Evolutionary conservation across 1,140 invertebrate genomes (phyloP), one percentile per base, ranked within the genome.

Genomic region (Tachypleus tridentatus): DNA sequence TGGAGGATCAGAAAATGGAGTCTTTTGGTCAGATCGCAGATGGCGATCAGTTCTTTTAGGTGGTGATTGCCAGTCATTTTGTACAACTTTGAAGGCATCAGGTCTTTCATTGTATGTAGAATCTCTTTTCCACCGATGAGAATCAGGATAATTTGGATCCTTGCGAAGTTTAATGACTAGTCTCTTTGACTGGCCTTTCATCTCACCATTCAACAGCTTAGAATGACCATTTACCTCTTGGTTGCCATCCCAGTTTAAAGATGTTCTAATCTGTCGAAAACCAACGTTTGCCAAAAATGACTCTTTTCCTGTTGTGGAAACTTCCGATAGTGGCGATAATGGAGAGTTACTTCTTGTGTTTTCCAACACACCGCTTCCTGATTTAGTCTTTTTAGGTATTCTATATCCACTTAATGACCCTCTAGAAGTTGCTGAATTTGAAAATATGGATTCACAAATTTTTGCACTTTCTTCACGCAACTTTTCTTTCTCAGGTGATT

Each of bases 151-250:
- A 47, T 60, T 56, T n/a, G 57, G 61, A 60, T 70, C 67, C 59
- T 70, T 70, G 8, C 60, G 57, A 4, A 69, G 58, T 58, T 66
- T 69, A n/a, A 70, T 54, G 9, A 69, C 65, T 52, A 69, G n/a
- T 62, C 69, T 65, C 4, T 61, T 56, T 53, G 64, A 59, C 7
- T 54, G 58, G 11, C 5, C 29, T 29, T 62, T 47, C 49, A 61
- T 59, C 29, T 4, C 4, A 49, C 49, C n/a, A 50, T 49, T 49
- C 7, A 62, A n/a, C 8, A n/a, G 47, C 49, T n/a, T 50, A 50
- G 60, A 9, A 8, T 29, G 29, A 29, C 29, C 29, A 29, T 29
- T 29, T 29, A 29, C 29, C 8, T 7, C 29, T 9, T 54, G 53
- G 53, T 54, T 54, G 7, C n/a, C 53, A n/a, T 54, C n/a, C 53